A percentile compares a stretch with the other conserved stretches of the same genome.
Evolutionary conservation across 2,113 vertebrate genomes (phyloP).

Genomic region (Anser brachyrhynchus): DNA sequence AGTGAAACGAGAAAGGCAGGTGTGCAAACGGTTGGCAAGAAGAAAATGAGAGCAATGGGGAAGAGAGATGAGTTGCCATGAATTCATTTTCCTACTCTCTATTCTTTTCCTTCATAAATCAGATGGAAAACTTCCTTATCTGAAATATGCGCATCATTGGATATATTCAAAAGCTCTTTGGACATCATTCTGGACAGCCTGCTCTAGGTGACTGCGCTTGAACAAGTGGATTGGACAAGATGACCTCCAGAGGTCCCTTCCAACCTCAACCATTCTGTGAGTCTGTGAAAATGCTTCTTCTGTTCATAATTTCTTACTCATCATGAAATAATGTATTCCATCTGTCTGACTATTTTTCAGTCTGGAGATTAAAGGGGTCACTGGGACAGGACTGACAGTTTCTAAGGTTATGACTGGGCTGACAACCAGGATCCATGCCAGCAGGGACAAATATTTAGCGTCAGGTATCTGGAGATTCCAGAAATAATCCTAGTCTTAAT

Average conservation of each 20-base stretch:
- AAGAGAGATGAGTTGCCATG: background rate
- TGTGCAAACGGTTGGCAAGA: background rate
- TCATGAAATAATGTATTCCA: background rate
- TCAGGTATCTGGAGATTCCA: background rate
- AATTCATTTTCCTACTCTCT: background rate
- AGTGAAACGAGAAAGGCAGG: background rate
- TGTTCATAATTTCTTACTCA: background rate
- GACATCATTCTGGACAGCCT: rapidly evolving
- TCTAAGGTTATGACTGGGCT: background rate
- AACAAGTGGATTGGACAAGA: background rate
- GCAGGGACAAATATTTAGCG: background rate
- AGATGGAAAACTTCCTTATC: background rate
- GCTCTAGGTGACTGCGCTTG: background rate
- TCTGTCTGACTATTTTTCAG: background rate
- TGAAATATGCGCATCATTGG: background rate
- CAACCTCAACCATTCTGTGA: too few species aligned
- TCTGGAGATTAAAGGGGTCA: background rate
- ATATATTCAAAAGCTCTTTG: background rate
- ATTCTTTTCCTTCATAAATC: background rate
- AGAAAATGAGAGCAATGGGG: background rate
- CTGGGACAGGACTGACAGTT: background rate
- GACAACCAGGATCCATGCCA: background rate
- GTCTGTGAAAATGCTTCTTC: background rate
- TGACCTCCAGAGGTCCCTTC: background rate
- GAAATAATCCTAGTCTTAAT: background rate